Percentiles rank a stretch among this genome's conserved stretches.
Evolutionary conservation across 2,888 invertebrate species (phyloP).

Genomic region (Ormyrus rosae): DNA sequence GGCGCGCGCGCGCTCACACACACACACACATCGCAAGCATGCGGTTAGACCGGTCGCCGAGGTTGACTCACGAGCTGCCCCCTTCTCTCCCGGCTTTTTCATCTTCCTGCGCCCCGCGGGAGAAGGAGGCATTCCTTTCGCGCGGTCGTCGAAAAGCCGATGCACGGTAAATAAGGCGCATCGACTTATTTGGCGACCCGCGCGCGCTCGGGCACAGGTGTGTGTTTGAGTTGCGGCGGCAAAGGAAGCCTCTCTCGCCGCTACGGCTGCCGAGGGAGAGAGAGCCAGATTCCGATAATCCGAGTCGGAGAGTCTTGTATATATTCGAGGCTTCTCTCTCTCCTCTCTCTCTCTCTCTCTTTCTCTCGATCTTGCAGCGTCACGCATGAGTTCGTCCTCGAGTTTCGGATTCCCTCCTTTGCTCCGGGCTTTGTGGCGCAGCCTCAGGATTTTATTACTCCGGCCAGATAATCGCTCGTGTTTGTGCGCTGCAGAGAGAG

Average conservation of each 20-base stretch:
- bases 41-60: slow-evolving; percentile 71
- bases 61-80: slow-evolving; percentile 22
- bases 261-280: slow-evolving; percentile 13
- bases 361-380: slow-evolving; percentile 31
- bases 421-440: not conserved
- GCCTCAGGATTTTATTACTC: too few species aligned
- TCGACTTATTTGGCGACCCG: slow-evolving; percentile 27
- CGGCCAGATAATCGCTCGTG: too few species aligned
- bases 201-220: not conserved
- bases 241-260: not conserved
- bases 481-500: too few species aligned
- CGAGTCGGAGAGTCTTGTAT: not conserved
- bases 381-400: slow-evolving; percentile 45
- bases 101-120: slow-evolving; percentile 11
- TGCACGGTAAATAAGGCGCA: not conserved
- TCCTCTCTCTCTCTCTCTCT: not conserved
- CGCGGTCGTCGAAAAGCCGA: not conserved
- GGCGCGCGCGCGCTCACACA: slow-evolving; percentile 39
- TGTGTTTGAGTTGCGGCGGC: slow-evolving; percentile 1
- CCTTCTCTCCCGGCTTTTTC: slow-evolving; percentile 22
- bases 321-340: not conserved
- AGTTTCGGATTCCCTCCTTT: slow-evolving; percentile 40
- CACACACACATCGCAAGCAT: slow-evolving; percentile 62
- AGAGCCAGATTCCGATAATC: slow-evolving; percentile 49
- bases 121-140: not conserved